These are phyloP conservation scores for Ecliptopera silaceata DNA, from an alignment of 2,888 invertebrate genomes.

Conservation along the genomic window DNA sequence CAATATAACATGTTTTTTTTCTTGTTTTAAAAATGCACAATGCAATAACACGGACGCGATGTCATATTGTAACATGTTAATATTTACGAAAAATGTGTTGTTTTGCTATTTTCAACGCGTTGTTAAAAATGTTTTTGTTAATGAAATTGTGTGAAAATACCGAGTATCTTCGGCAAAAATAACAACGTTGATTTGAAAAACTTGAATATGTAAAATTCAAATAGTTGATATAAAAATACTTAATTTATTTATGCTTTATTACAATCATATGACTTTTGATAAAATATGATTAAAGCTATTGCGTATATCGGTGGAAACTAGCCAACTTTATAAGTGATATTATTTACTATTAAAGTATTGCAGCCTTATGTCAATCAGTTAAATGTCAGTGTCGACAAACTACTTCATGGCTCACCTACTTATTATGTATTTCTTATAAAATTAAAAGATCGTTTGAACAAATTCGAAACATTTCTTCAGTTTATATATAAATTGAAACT, in stretches of 20 bases:
- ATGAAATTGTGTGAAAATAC: constrained; percentile 12
- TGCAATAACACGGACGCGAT: constrained; percentile 28
- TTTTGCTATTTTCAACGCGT: constrained; percentile 18
- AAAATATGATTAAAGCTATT: no score
- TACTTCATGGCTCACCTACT: not conserved
- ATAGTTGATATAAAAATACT: no score
- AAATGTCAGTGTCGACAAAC: not conserved
- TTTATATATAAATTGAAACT: constrained; percentile 9
- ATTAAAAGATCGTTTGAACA: not conserved
- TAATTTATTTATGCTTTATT: no score
- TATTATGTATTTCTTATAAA: not conserved
- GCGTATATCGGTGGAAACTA: no score
- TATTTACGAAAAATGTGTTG: constrained; percentile 30
- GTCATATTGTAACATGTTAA: constrained; percentile 30
- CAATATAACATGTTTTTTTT: constrained; percentile 25
- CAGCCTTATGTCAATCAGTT: no score
- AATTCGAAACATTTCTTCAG: constrained; percentile 1
- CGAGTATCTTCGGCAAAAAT: not conserved
- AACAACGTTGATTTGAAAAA: not conserved
- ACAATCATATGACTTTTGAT: no score
- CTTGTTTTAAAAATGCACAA: constrained; percentile 27
- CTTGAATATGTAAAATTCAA: no score
- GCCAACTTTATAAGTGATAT: no score
- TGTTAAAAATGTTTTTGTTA: constrained; percentile 8
- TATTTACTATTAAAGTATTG: no score